Base-by-base conservation (phyloP, 2,113 vertebrate species). In the Octodon degus region DNA sequence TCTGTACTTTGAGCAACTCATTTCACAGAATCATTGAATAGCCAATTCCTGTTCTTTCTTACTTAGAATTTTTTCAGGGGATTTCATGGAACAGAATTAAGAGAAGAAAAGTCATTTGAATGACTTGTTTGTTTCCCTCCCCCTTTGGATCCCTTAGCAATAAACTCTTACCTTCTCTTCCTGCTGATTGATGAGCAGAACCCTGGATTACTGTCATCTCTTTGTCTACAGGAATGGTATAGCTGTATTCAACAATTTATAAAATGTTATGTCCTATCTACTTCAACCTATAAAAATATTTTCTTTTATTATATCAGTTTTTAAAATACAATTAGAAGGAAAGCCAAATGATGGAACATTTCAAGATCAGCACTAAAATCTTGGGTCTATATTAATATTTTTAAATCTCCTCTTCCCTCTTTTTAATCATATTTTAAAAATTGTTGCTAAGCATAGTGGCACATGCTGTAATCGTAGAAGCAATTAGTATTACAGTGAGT, bases 81-180 rank as follows among this genome's bases (percentile, higher is more conserved):
- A 89, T 96, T 94, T 96, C 86, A 68, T 60, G 37, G 91, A 63
- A 19, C 67, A 76, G 47, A 72, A 47, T 90, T 50, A 93, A 90
- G 47, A 81, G 89, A 84, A 97, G 94, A 90, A 93, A 96, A 95
- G 34, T 68, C 90, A 87, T 92, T 90, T 94, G 81, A 77, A 34
- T 93, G 89, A 88, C 89, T 89, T 80, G 58, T 14, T 30, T 95
- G 95, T 93, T 87, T 84, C 58, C 89, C 32, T 77, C 32, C 30
- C 55, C 55, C 74, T 55, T 96, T 93, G 67, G 37, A 88, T 88
- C 65, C 60, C 89, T 87, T 87, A 91, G 63, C 68, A 37, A 82
- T 58, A 95, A 93, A 86, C 58, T 96, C 96, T 97, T 96, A 62
- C 60, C n/a, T 91, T 95, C 81, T 97, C 95, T 97, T 97, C 81